These are phyloP conservation scores for Epinotia bilunana DNA, from an alignment of 2,888 invertebrate genomes.

Conservation along the genomic window DNA sequence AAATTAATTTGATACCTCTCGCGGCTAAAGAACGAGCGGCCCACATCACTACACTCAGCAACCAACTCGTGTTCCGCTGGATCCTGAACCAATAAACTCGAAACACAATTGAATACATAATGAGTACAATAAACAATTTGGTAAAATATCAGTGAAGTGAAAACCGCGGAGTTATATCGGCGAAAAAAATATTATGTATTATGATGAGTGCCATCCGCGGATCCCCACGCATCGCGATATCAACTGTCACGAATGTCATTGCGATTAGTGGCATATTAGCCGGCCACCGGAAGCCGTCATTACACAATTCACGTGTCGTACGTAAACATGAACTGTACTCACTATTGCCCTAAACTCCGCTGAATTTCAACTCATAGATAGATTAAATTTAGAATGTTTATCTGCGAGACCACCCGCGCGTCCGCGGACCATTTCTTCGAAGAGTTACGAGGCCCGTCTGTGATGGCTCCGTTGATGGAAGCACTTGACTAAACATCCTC, in stretches of 20 bases:
- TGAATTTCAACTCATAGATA: slow-evolving; percentile 4
- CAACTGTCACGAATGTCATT: slow-evolving; percentile 16
- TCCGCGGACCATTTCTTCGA: neutral
- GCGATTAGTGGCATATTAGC: slow-evolving; percentile 19
- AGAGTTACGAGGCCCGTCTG: slow-evolving; percentile 3
- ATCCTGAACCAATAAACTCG: slow-evolving; percentile 11
- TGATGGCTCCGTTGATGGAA: slow-evolving; percentile 3
- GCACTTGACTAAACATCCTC: slow-evolving; percentile 13
- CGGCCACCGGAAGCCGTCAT: slow-evolving; percentile 28
- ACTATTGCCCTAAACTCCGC: slow-evolving; percentile 21
- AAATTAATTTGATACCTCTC: slow-evolving; percentile 56
- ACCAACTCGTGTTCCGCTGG: neutral
- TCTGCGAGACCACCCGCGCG: slow-evolving; percentile 22
- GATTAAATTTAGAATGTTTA: slow-evolving; percentile 22
- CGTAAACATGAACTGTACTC: slow-evolving; percentile 26
- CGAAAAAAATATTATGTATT: neutral
- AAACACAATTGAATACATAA: slow-evolving; percentile 8
- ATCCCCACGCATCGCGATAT: slow-evolving; percentile 1
- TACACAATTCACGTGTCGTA: slow-evolving; percentile 26
- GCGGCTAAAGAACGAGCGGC: slow-evolving; percentile 5
- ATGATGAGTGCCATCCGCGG: slow-evolving; percentile 5
- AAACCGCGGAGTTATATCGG: neutral
- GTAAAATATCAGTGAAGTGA: neutral
- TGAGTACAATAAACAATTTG: neutral
- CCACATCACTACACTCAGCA: neutral